Evolutionary conservation across 2,888 invertebrate genomes (phyloP).

Genomic region (Perithous albicinctus): DNA sequence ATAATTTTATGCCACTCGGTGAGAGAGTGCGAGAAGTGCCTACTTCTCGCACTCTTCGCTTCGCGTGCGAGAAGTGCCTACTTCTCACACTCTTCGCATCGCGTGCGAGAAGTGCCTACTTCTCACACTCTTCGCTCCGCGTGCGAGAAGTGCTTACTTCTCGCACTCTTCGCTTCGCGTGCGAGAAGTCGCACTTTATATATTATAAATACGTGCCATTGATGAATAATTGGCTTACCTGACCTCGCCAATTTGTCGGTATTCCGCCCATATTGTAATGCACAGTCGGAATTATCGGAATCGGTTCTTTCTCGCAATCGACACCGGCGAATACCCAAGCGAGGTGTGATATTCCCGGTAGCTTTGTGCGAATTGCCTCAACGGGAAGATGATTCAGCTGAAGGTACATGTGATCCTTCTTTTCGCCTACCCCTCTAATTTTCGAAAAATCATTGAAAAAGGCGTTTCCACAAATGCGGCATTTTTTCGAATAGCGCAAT

Average conservation of each 20-base stretch:
- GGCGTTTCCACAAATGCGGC: neutral
- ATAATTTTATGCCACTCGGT: no score
- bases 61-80: no score
- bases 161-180: no score
- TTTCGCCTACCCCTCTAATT: slow-evolving; percentile 94
- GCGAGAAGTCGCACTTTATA: no score
- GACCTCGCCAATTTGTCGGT: slow-evolving; percentile 98
- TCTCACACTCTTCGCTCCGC: no score
- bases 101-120: no score
- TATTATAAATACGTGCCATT: neutral
- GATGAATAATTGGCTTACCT: slow-evolving; percentile 82
- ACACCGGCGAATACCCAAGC: slow-evolving; percentile 99
- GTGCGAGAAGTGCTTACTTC: no score
- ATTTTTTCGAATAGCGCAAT: neutral
- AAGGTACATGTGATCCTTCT: slow-evolving; percentile 96
- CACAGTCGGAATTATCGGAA: slow-evolving; percentile 98
- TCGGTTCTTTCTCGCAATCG: slow-evolving; percentile 98
- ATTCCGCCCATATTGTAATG: slow-evolving; percentile 99
- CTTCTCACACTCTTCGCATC: no score
- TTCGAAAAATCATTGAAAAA: neutral
- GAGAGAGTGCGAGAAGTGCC: no score
- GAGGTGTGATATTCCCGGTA: slow-evolving; percentile 98
- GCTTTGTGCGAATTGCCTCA: slow-evolving; percentile 91
- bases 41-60: no score
- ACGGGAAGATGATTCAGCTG: slow-evolving; percentile 98